Evolutionary conservation across 2,113 vertebrate species (phyloP).

Genomic region (Anolis sagrei): DNA sequence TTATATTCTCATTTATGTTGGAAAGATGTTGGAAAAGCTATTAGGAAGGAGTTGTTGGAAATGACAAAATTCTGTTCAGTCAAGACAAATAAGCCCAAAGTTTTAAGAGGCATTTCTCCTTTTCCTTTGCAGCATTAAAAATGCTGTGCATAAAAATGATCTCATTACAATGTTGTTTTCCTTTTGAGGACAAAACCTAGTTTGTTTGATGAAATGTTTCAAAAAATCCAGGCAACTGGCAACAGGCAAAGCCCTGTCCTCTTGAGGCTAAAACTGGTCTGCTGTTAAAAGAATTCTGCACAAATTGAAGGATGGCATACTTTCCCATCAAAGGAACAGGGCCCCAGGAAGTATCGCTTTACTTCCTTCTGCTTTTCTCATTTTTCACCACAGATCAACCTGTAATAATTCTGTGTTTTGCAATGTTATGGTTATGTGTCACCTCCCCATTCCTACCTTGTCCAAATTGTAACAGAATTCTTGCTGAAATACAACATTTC

Average conservation of each 20-base stretch:
- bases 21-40: constrained; percentile 55
- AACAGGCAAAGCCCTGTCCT: not conserved
- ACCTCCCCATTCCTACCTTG: not conserved
- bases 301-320: not conserved
- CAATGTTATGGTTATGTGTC: not conserved
- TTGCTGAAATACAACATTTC: not conserved
- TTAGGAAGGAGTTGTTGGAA: constrained; percentile 8
- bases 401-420: not conserved
- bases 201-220: not conserved
- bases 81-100: constrained; percentile 28
- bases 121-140: not conserved
- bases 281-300: not conserved
- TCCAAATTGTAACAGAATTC: not conserved
- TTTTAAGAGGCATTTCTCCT: constrained; percentile 62
- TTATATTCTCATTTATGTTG: not conserved
- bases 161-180: not conserved
- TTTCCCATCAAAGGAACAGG: not conserved
- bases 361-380: constrained; percentile 24
- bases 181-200: not conserved
- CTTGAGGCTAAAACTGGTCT: not conserved
- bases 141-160: not conserved
- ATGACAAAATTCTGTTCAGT: constrained; percentile 15
- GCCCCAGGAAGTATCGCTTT: not conserved
- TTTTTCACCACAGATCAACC: not conserved
- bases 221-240: not conserved